Evolutionary conservation across 1,140 invertebrate species (phyloP), one percentile per base, ranked within the genome.

Genomic region (Lepidostoma basale): DNA sequence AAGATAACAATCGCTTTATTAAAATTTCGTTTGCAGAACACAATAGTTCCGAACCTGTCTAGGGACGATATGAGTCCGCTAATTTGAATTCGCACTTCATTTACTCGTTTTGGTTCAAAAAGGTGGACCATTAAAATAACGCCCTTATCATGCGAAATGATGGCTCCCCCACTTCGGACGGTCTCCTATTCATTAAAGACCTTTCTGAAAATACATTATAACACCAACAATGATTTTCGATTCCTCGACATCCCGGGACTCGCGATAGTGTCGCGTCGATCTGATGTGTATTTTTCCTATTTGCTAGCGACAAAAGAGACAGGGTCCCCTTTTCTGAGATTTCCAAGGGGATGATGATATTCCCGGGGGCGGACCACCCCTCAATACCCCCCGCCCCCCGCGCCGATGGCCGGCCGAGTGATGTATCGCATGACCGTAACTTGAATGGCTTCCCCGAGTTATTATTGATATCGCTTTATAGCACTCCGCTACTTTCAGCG

Each of bases 401-500:
- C 28, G 9, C 56, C 36, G 16, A 59, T 59, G 56, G 40, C 33
- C 56, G 56, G 30, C 30, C 26, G 59, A 23, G 68, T 69, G 68
- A 69, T 69, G 62, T 69, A 69, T 69, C 23, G 54, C 62, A 59
- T 56, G 30, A 39, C 56, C 62, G 52, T 59, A 62, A 25, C 49
- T 44, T 65, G 62, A 59, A 69, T 69, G 60, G 49, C 68, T 65
- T 54, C 36, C 30, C 56, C 36, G 36, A 59, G 58, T 65, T 69
- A 69, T 65, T 69, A 69, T 69, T 63, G 68, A 69, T 69, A 65
- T 60, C 59, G 36, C 28, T 59, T 62, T 62, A 62, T 62, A 39
- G 39, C 30, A 59, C 36, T 59, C 40, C 40, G 20, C 10, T 33
- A 30, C 20, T 30, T 59, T 49, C 45, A 25, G 25, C 45, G 22